Conservation (phyloP, 2,888 invertebrate genomes). For the Gerris lacustris region DNA sequence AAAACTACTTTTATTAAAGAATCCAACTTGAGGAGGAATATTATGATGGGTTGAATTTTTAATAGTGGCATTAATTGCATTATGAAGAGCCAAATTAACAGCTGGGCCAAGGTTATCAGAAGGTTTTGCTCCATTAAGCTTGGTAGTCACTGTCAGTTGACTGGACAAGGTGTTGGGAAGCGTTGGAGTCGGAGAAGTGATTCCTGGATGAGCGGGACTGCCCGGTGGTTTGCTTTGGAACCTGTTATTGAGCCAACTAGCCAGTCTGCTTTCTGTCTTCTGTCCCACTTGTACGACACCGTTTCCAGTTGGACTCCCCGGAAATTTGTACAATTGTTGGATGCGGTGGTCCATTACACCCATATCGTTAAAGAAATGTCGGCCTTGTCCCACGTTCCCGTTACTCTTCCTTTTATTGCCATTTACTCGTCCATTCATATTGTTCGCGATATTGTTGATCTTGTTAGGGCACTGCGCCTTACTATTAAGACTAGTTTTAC, state of each 20-base stretch:
- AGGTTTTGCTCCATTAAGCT: not conserved
- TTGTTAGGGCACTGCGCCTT: not conserved
- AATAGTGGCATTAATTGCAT: not conserved
- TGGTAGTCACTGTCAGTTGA: not conserved
- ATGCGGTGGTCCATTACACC: constrained; percentile 22
- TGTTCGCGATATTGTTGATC: not conserved
- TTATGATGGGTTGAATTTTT: not conserved
- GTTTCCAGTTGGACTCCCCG: constrained; percentile 8
- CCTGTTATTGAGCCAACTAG: constrained; percentile 25
- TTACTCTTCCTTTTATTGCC: not conserved
- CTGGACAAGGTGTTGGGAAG: not conserved
- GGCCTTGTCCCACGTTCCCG: not conserved
- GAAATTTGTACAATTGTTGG: constrained; percentile 22
- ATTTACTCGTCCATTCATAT: not conserved
- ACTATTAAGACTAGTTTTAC: not conserved
- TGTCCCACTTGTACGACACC: constrained; percentile 16
- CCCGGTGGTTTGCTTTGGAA: constrained; percentile 16
- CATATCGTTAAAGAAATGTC: not conserved
- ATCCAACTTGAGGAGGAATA: constrained; percentile 1
- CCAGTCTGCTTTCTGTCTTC: constrained; percentile 21
- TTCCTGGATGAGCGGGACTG: not conserved
- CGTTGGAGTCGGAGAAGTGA: not conserved
- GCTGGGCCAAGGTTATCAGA: not conserved
- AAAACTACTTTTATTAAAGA: not conserved
- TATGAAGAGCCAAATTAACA: not conserved